Evolutionary conservation across 1,140 invertebrate genomes (phyloP).

Genomic region (Achroia grisella): DNA sequence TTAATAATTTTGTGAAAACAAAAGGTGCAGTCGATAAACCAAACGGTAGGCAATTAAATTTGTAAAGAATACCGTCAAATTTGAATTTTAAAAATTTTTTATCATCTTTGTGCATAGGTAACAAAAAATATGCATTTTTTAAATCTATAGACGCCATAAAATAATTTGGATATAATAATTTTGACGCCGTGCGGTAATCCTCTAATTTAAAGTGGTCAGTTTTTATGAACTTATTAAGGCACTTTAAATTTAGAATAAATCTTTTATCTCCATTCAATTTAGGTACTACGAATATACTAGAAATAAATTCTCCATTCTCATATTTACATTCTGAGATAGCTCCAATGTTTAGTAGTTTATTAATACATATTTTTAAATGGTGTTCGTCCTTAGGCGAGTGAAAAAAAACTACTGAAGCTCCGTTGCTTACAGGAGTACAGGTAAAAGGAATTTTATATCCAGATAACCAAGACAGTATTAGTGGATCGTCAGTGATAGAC

Average conservation of each 20-base stretch:
- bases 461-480: slow-evolving; percentile 8
- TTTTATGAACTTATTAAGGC: neutral
- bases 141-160: slow-evolving; percentile 27
- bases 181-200: neutral
- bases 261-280: neutral
- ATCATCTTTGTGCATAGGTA: slow-evolving; percentile 36
- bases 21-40: slow-evolving; percentile 12
- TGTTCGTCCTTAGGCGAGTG: neutral
- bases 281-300: neutral
- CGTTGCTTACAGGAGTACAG: neutral
- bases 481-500: slow-evolving; percentile 8
- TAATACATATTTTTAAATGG: neutral
- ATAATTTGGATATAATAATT: slow-evolving; percentile 3
- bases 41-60: slow-evolving; percentile 26
- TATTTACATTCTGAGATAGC: neutral
- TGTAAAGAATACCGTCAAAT: slow-evolving; percentile 19
- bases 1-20: no score
- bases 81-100: slow-evolving; percentile 23
- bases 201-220: neutral
- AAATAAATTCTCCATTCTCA: no score
- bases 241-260: neutral
- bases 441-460: slow-evolving; percentile 15
- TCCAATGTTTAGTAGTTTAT: neutral
- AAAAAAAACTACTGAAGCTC: neutral
- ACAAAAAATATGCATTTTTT: no score